Evolutionary conservation across 2,888 invertebrate species (phyloP).

Genomic region (Conistra vaccinii): DNA sequence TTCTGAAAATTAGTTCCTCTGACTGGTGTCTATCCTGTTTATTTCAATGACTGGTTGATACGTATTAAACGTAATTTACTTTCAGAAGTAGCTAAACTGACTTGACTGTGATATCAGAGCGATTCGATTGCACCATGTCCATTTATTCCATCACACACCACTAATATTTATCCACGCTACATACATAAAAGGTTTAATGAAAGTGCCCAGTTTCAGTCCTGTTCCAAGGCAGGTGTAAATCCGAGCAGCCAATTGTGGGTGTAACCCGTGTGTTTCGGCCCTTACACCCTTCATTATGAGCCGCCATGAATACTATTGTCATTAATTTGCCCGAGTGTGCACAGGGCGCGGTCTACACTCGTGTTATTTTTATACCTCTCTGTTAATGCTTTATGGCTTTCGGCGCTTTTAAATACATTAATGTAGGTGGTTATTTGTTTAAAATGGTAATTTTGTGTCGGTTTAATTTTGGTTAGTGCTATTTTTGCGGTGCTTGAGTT

Average conservation of each 20-base stretch:
- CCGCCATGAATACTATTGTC: slow-evolving; percentile 63
- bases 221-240: slow-evolving; percentile 56
- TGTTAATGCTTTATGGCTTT: slow-evolving; percentile 54
- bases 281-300: slow-evolving; percentile 46
- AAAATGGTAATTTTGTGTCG: slow-evolving; percentile 43
- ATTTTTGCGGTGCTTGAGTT: not conserved
- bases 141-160: not conserved
- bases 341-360: slow-evolving; percentile 46
- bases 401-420: slow-evolving; percentile 44
- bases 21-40: not conserved
- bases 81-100: not conserved
- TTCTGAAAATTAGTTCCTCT: not conserved
- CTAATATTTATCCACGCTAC: slow-evolving; percentile 33
- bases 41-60: not conserved
- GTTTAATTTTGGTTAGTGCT: slow-evolving; percentile 41
- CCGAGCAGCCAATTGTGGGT: slow-evolving; percentile 45
- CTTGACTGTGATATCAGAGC: not conserved
- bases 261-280: slow-evolving; percentile 19
- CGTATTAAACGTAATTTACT: not conserved
- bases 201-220: slow-evolving; percentile 35
- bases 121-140: not conserved
- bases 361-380: slow-evolving; percentile 36
- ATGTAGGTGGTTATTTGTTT: slow-evolving; percentile 43
- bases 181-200: slow-evolving; percentile 48
- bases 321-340: slow-evolving; percentile 60